phyloP scores from a whole-genome alignment of 2,113 vertebrate genomes.

The Anser brachyrhynchus region DNA sequence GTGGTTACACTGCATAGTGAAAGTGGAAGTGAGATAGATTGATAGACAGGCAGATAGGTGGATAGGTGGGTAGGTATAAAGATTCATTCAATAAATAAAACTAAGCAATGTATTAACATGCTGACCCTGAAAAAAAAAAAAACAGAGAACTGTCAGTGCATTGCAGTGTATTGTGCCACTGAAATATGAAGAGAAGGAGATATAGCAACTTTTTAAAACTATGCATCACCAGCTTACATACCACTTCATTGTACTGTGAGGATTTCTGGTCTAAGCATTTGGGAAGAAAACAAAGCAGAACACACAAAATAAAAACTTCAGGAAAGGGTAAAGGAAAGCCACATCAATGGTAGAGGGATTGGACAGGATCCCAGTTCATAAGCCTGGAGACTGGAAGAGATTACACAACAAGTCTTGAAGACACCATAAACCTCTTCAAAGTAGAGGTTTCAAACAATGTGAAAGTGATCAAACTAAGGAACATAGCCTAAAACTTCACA shows the following conservation, averaged over 20 bases:
- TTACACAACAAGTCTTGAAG: not conserved
- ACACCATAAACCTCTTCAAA: slow-evolving; percentile 13
- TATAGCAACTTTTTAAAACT: not conserved
- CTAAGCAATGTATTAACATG: not conserved
- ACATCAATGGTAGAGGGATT: not conserved
- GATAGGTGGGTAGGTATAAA: not conserved
- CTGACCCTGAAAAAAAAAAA: not conserved
- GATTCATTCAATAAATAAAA: not conserved
- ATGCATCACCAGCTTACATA: not conserved
- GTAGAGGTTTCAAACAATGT: not conserved
- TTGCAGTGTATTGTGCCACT: not conserved
- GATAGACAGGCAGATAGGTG: not conserved
- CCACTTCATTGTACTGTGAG: not conserved
- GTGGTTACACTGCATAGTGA: not conserved
- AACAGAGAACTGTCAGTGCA: not conserved
- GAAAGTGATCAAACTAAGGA: not conserved
- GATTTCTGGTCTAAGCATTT: not conserved
- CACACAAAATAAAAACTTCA: not conserved
- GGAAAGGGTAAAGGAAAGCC: not conserved
- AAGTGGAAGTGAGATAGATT: not conserved
- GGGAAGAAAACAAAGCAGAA: not conserved
- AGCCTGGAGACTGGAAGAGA: not conserved
- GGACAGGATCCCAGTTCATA: not conserved
- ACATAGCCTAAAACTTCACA: not conserved
- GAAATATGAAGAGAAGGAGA: not conserved